These are phyloP conservation scores for Sinonovacula constricta DNA, from an alignment of 1,140 invertebrate genomes.

Conservation along the genomic window DNA sequence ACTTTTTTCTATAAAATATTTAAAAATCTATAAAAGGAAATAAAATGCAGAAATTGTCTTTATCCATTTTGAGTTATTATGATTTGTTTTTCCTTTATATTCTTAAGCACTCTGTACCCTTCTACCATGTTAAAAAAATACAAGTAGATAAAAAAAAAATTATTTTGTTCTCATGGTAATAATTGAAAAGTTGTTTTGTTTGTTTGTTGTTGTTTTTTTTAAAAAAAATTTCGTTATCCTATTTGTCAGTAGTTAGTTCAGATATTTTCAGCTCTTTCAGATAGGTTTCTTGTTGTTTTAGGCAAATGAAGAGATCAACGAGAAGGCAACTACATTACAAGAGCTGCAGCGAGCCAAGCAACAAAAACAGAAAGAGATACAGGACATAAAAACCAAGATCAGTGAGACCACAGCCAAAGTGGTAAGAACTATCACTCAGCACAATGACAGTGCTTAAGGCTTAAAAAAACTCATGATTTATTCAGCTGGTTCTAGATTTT, in stretches of 20 bases:
- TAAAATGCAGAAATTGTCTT: no score
- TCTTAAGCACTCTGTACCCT: no score
- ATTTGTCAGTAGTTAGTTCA: not conserved
- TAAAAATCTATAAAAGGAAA: no score
- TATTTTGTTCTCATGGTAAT: not conserved
- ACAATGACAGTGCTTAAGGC: not conserved
- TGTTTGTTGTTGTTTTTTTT: not conserved
- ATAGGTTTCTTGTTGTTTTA: constrained; percentile 28
- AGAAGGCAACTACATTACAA: constrained; percentile 35
- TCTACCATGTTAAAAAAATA: not conserved
- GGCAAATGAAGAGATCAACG: constrained; percentile 55
- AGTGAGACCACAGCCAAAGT: constrained; percentile 53
- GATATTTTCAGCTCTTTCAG: not conserved
- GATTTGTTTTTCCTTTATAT: no score
- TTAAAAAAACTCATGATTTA: not conserved
- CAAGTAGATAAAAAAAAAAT: not conserved
- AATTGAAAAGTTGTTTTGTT: no score
- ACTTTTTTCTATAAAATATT: no score
- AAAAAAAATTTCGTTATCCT: not conserved
- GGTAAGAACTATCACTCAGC: constrained; percentile 32
- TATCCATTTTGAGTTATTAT: no score
- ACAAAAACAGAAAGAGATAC: constrained; percentile 26
- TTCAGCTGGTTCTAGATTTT: not conserved
- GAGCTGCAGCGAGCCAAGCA: constrained; percentile 53
- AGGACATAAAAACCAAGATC: constrained; percentile 52